These are phyloP conservation scores for Acrocephalus kingi DNA, from an alignment of 2,113 vertebrate species.

Conservation along the genomic window DNA sequence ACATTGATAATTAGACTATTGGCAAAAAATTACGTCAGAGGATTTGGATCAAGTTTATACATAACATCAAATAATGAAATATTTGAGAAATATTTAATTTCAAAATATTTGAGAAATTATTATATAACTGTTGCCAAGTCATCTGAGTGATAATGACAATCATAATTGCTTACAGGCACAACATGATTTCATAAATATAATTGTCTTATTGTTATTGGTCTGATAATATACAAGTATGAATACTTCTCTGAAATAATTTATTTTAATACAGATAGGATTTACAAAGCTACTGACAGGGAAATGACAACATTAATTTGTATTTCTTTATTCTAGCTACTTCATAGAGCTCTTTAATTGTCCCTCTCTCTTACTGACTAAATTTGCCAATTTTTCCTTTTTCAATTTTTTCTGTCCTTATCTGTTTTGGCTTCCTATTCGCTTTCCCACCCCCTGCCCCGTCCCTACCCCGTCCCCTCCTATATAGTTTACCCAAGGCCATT, in stretches of 20 bases:
- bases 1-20: not conserved
- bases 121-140: fast-evolving
- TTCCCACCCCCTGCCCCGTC: too few relatives aligned
- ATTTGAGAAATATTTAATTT: not conserved
- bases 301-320: not conserved
- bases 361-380: not conserved
- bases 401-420: not conserved
- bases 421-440: not conserved
- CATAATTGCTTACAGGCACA: not conserved
- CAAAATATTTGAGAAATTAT: not conserved
- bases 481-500: not conserved
- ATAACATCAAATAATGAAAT: not conserved
- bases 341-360: not conserved
- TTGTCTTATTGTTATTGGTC: not conserved
- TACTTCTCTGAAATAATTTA: not conserved
- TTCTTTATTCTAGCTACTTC: not conserved
- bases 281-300: not conserved
- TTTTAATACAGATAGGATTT: not conserved
- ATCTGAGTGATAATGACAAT: not conserved
- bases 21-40: not conserved
- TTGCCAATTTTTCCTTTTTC: not conserved
- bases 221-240: not conserved
- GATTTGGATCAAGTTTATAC: not conserved
- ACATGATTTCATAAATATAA: not conserved
- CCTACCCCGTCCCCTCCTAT: not conserved